Conservation (phyloP, 2,113 vertebrate genomes). For the Sorex fumeus region DNA sequence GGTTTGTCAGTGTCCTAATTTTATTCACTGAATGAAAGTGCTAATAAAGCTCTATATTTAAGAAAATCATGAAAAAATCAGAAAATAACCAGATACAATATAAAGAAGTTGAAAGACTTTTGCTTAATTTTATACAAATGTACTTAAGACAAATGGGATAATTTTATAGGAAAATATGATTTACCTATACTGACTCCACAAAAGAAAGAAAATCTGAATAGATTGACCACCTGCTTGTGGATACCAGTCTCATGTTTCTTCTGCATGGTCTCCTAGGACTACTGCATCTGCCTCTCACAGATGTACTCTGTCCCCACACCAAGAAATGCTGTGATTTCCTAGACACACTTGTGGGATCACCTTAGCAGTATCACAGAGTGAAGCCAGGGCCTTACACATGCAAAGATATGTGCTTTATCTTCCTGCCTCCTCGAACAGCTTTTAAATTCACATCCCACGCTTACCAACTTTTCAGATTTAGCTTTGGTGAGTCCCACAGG, state of each 20-base stretch:
- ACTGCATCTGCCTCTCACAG: no score
- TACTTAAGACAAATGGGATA: not conserved
- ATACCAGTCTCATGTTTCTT: not conserved
- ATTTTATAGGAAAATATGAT: not conserved
- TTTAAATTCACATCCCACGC: not conserved
- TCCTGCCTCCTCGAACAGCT: no score
- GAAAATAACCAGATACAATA: no score
- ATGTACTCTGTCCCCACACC: no score
- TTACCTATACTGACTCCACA: not conserved
- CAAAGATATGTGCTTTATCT: no score
- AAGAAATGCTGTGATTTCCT: no score
- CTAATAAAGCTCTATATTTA: not conserved
- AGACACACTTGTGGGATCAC: no score
- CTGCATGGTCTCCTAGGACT: no score
- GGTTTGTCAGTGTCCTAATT: not conserved
- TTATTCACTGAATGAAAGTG: conserved; percentile 20
- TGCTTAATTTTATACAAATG: not conserved
- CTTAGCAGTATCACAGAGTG: no score
- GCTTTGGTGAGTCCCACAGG: not conserved
- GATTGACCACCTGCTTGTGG: not conserved
- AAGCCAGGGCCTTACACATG: no score
- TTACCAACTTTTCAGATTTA: not conserved
- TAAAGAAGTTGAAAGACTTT: no score
- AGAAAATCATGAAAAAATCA: conserved; percentile 17
- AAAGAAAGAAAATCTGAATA: not conserved